These are phyloP conservation scores for Antheraea assamensis DNA, from an alignment of 2,888 invertebrate species.

Conservation along the genomic window DNA sequence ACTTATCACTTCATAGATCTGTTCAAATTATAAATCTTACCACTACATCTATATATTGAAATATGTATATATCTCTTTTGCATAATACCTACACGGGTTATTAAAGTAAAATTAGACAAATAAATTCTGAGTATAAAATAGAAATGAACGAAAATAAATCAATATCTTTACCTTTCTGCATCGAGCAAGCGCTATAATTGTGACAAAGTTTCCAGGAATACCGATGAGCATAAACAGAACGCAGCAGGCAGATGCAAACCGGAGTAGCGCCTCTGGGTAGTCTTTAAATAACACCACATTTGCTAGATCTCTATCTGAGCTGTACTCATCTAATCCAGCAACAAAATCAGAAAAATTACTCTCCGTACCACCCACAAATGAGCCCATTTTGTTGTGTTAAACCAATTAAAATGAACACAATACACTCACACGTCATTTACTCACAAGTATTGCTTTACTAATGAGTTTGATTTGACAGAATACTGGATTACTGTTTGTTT, in stretches of 20 bases:
- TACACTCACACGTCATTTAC: slow-evolving; percentile 40
- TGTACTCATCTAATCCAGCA: slow-evolving; percentile 48
- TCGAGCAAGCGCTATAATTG: slow-evolving; percentile 87
- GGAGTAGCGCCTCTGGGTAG: slow-evolving; percentile 85
- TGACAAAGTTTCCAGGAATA: slow-evolving; percentile 90
- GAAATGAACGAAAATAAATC: background rate
- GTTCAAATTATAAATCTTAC: background rate
- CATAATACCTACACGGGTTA: background rate
- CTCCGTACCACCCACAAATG: slow-evolving; percentile 2
- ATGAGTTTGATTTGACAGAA: slow-evolving; percentile 51
- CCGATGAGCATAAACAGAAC: slow-evolving; percentile 88
- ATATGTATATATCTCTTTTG: background rate
- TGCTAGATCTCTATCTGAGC: slow-evolving; percentile 55
- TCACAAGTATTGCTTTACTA: slow-evolving; percentile 54
- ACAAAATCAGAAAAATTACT: slow-evolving; percentile 30
- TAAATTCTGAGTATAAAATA: background rate
- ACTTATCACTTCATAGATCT: background rate
- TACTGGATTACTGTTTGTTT: slow-evolving; percentile 44
- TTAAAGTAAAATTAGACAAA: background rate
- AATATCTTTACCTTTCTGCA: slow-evolving; percentile 86
- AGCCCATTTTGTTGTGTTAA: slow-evolving; percentile 38
- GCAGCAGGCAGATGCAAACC: slow-evolving; percentile 87
- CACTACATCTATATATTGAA: background rate
- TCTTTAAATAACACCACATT: slow-evolving; percentile 82
- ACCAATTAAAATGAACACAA: slow-evolving; percentile 26